phyloP scores from a whole-genome alignment of 2,797 vertebrate genomes.

The Chelidonichthys spinosus region DNA sequence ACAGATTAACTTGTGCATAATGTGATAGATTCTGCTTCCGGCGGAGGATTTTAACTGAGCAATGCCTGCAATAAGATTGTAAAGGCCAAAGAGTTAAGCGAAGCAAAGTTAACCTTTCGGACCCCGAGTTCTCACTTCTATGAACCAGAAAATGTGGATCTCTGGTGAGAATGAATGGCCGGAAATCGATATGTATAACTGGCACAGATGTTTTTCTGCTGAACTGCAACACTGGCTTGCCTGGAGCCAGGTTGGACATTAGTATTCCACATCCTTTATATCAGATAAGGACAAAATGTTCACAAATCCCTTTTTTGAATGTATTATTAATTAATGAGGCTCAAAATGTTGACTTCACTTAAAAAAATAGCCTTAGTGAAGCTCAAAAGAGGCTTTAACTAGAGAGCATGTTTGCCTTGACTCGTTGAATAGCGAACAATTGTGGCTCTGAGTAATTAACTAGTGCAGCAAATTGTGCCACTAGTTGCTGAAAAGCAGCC shows the following conservation, averaged over 20 bases:
- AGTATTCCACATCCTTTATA: no score
- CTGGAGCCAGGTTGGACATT: constrained; percentile 15
- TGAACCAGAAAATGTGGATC: not conserved
- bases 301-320: no score
- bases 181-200: constrained; percentile 12
- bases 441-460: no score
- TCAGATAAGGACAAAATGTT: no score
- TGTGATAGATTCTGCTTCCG: not conserved
- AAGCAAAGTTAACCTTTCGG: constrained; percentile 3
- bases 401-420: no score
- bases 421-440: no score
- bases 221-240: constrained; percentile 5
- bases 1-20: constrained; percentile 20
- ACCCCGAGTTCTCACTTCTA: not conserved
- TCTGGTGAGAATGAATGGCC: not conserved
- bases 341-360: no score
- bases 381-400: no score
- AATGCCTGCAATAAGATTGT: not conserved
- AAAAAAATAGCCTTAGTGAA: no score
- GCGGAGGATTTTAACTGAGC: not conserved
- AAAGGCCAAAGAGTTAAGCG: not conserved
- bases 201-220: constrained; percentile 2
- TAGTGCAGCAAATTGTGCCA: no score
- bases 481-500: no score
- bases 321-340: no score